These are phyloP conservation scores for Leucania comma DNA, from an alignment of 2,888 invertebrate genomes.

Conservation along the genomic window DNA sequence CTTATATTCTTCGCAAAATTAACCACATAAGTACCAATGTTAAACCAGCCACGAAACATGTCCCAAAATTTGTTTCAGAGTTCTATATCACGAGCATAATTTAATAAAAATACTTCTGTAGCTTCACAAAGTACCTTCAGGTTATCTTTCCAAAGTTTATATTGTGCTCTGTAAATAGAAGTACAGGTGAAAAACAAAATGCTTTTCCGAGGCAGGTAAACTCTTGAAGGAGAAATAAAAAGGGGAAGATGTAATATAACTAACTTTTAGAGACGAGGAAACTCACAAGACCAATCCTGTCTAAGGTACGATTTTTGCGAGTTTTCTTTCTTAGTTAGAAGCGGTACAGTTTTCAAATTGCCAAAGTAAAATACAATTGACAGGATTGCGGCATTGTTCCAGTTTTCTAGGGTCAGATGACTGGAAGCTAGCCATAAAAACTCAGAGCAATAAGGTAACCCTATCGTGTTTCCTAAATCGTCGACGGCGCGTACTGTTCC, in stretches of 20 bases:
- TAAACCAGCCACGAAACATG: constrained; percentile 3
- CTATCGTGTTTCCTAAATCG: too few relatives aligned
- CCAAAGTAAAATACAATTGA: background rate
- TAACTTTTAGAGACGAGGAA: constrained; percentile 4
- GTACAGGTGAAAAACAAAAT: constrained; percentile 28
- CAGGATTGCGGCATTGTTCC: background rate
- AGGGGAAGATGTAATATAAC: background rate
- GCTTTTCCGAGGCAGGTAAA: background rate
- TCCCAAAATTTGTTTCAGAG: background rate
- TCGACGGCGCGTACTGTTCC: too few relatives aligned
- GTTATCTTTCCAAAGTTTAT: constrained; percentile 29
- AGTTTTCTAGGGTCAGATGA: too few relatives aligned
- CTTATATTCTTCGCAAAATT: constrained; percentile 6
- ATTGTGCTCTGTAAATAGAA: constrained; percentile 34
- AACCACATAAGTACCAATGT: background rate
- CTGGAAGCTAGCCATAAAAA: too few relatives aligned
- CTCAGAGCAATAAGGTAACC: too few relatives aligned
- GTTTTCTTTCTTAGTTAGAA: background rate
- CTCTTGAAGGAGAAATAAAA: constrained; percentile 6
- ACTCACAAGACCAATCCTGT: background rate
- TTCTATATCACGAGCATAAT: constrained; percentile 10
- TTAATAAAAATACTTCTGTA: constrained; percentile 29
- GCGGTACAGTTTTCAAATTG: background rate
- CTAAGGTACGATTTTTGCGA: background rate
- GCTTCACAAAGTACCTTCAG: background rate